Percentiles rank a stretch among this genome's conserved stretches.
Conservation (phyloP, 2,797 vertebrate genomes). For the Erithacus rubecula region DNA sequence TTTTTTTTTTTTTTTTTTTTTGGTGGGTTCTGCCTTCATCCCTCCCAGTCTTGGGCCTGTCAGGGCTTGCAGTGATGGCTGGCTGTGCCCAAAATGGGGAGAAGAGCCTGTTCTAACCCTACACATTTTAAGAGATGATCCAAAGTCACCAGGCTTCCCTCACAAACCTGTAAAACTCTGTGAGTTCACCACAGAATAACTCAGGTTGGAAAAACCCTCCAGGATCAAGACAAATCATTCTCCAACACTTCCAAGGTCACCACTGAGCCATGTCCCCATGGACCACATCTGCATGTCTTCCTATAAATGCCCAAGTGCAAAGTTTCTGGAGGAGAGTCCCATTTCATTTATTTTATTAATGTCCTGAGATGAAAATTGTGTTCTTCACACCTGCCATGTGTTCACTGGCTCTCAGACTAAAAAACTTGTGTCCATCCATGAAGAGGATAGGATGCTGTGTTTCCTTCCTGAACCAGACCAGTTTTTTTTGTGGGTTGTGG, state of each 20-base stretch:
- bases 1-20: not conserved
- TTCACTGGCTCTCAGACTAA: not conserved
- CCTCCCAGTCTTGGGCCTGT: not conserved
- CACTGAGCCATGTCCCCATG: not conserved
- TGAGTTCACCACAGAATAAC: not conserved
- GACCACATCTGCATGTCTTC: not conserved
- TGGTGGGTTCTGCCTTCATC: not conserved
- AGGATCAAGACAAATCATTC: no score
- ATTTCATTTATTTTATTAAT: not conserved
- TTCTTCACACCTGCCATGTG: not conserved
- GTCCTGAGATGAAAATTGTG: not conserved
- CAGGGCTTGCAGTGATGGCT: not conserved
- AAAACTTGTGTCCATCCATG: not conserved
- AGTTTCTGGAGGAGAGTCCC: not conserved
- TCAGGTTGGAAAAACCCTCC: not conserved
- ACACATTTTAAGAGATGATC: accelerated
- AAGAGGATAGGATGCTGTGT: not conserved
- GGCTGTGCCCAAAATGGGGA: not conserved
- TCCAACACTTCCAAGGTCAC: not conserved
- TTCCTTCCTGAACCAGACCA: not conserved
- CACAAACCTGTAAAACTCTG: not conserved
- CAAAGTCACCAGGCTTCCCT: not conserved
- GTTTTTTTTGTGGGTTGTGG: not conserved
- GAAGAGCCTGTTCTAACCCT: not conserved
- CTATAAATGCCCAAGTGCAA: not conserved